Evolutionary conservation across 2,113 vertebrate species (phyloP), one percentile per base, ranked within the genome.

Genomic region (Alligator mississippiensis): DNA sequence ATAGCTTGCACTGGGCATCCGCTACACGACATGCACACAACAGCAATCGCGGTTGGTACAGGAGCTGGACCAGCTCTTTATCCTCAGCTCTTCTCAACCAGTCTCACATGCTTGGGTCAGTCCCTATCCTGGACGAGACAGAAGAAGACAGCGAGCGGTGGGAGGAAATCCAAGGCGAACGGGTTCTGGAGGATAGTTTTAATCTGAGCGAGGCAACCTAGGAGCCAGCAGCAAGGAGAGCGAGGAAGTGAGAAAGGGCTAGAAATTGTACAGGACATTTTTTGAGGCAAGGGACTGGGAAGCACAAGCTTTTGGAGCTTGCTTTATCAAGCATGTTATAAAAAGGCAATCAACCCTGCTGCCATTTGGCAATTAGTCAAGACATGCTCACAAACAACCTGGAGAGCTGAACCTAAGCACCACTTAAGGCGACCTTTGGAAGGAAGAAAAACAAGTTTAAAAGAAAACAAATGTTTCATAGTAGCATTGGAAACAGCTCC

Each of bases 391-490:
- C 92, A 93, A 95, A 94, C 96, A 95, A 93, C 78, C 76, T 2
- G 76, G 72, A 82, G 78, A 60, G 95, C 80, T 10, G 89, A 95
- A 92, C 92, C 93, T 62, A 66, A 47, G 89, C 93, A 87, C 89
- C 72, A 54, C 90, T 96, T 80, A 4, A 28, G 85, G 85, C 80
- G 96, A 97, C 94, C 96, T 97, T 95, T 96, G 96, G 94, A 97
- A 95, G 96, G 95, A 94, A 94, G 96, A 97, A 97, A 97, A 97
- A 97, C 96, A 96, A 97, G 96, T 95, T 95, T 90, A 11, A 94
- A 95, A 92, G 96, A 96, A 96, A 96, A 96, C 93, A 95, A 97
- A 92, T 27, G 64, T 77, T 89, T 87, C 58, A 0, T 80, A 30
- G 90, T 4, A 60, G 76, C 11, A 87, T 80, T 92, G 93, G 15